Percentiles rank a stretch among this genome's conserved stretches.
Evolutionary conservation across 2,113 vertebrate species (phyloP).

Genomic region (Crotalus viridis): DNA sequence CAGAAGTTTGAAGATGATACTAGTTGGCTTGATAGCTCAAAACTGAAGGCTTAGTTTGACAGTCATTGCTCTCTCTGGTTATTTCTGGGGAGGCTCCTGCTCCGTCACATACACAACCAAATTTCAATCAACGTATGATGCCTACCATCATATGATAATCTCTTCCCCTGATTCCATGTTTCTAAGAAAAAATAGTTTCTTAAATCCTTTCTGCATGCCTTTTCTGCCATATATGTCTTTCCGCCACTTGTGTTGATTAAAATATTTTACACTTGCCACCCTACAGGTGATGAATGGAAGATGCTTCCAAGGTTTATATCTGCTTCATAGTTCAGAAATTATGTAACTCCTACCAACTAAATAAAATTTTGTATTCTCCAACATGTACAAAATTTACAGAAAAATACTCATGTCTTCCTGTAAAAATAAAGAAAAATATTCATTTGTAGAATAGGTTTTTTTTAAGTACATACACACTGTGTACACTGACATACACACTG

Average conservation of each 20-base stretch:
- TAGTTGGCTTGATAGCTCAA: background rate
- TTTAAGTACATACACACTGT: background rate
- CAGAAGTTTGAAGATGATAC: background rate
- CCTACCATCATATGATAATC: background rate
- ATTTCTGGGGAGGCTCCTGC: background rate
- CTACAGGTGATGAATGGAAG: background rate
- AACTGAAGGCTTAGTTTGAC: background rate
- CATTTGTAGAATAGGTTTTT: constrained; percentile 6
- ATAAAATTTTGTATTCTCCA: background rate
- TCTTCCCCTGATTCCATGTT: background rate
- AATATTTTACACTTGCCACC: background rate
- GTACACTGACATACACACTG: constrained; percentile 8
- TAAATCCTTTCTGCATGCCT: background rate
- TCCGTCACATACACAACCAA: background rate
- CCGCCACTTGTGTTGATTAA: background rate
- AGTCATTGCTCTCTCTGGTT: background rate
- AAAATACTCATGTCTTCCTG: constrained; percentile 6
- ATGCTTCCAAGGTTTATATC: background rate
- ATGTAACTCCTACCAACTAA: background rate
- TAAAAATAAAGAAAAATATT: constrained; percentile 30
- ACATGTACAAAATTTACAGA: background rate
- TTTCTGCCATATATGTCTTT: background rate
- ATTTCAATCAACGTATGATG: background rate
- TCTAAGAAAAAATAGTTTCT: background rate
- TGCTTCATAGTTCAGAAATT: background rate